Evolutionary conservation across 2,113 vertebrate genomes (phyloP).

Genomic region (Hippocampus abdominalis): DNA sequence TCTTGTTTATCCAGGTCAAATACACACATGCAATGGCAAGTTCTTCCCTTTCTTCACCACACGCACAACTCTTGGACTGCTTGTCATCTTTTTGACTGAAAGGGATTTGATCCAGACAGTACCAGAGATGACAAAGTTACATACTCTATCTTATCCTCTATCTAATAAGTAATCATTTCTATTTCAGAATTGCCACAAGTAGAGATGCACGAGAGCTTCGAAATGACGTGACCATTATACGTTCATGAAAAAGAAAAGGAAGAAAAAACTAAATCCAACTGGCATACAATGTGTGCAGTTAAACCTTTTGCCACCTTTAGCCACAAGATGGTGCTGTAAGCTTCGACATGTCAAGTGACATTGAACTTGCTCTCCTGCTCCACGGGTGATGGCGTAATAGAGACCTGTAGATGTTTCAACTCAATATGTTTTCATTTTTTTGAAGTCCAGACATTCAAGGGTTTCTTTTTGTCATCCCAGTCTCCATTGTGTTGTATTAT

Average conservation of each 20-base stretch:
- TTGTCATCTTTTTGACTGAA: too few species aligned
- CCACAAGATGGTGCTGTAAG: conserved; percentile 61
- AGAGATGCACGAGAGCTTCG: background rate
- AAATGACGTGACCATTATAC: background rate
- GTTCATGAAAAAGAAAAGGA: background rate
- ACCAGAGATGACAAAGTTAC: too few species aligned
- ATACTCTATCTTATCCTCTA: too few species aligned
- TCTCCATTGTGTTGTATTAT: conserved; percentile 63
- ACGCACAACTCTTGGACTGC: too few species aligned
- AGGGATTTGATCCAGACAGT: too few species aligned
- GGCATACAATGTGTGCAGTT: background rate
- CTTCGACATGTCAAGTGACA: conserved; percentile 26
- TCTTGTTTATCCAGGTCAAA: too few species aligned
- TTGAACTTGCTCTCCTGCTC: background rate
- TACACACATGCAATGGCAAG: too few species aligned
- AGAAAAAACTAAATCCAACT: background rate
- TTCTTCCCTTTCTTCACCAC: too few species aligned
- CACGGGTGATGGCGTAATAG: background rate
- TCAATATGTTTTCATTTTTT: too few species aligned
- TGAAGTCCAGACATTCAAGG: too few species aligned
- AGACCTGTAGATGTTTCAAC: background rate
- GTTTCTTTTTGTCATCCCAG: background rate
- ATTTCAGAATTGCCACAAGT: background rate
- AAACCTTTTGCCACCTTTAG: background rate
- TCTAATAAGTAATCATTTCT: background rate